Evolutionary conservation across 2,888 invertebrate species (phyloP), one percentile per base, ranked within the genome.

Genomic region (Eupithecia exiguata): DNA sequence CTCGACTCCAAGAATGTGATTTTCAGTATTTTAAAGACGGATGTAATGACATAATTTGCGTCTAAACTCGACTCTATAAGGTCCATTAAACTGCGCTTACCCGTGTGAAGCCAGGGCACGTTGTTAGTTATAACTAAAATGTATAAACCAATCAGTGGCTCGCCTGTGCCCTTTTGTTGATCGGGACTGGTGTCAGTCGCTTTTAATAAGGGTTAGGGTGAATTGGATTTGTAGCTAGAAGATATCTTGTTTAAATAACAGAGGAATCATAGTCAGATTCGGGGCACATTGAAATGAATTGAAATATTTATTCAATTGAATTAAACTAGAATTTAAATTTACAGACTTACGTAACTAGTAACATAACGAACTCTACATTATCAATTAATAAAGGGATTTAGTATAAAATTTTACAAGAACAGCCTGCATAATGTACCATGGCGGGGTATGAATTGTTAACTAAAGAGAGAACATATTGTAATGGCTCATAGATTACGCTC

Each of bases 91-190:
- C 12, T 21, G 4, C 4, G 21, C 14, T 1, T 12, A 58, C n/a
- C 21, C 49, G 58, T 58, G 14, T 25, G 14, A 58, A 58, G 14
- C 25, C 58, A 25, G 58, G 25, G 14, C 25, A 5, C 1, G 58
- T 25, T 14, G 25, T 58, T 58, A 58, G 58, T 58, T 72, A 63
- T 68, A 63, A 72, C 71, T 62, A 58, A 71, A 68, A 25, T 67
- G 36, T 69, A 43, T 35, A 74, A 69, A 66, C 58, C 68, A 65
- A 71, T 69, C 49, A 61, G 69, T 14, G 66, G 69, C 58, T 71
- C 69, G 69, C 53, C 58, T 62, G 49, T 63, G 63, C 67, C 70
- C 72, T 70, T 72, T 72, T 74, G 71, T 77, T 77, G 76, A 74
- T 74, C 74, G 69, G 74, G 68, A 68, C 68, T 68, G 72, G 70